phyloP scores from a whole-genome alignment of 2,888 invertebrate genomes.

The Urechis unicinctus region DNA sequence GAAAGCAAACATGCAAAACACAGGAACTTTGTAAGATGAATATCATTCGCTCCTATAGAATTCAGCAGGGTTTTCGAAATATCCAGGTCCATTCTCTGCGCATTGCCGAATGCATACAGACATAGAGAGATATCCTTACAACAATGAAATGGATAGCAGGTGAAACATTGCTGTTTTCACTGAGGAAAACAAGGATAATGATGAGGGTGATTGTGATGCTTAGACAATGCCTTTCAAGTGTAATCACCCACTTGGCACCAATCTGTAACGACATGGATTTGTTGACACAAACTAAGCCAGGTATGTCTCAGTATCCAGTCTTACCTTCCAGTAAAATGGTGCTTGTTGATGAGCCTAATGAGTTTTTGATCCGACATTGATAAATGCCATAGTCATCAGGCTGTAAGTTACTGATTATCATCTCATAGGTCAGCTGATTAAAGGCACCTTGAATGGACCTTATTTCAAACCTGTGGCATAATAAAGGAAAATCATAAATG shows the following conservation, averaged over 20 bases:
- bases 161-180: no score
- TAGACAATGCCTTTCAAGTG: no score
- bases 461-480: slow-evolving; percentile 11
- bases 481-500: not conserved
- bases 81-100: no score
- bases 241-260: no score
- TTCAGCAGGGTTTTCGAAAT: no score
- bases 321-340: slow-evolving; percentile 16
- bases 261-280: not conserved
- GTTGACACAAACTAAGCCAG: not conserved
- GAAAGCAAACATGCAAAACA: not conserved
- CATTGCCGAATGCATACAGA: no score
- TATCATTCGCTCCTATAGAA: no score
- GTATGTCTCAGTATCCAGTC: not conserved
- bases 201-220: no score
- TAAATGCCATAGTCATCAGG: slow-evolving; percentile 21
- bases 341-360: slow-evolving; percentile 3
- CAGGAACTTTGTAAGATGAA: no score
- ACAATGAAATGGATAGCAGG: no score
- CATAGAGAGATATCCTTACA: no score
- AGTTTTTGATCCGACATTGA: slow-evolving; percentile 19
- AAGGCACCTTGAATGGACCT: slow-evolving; percentile 20
- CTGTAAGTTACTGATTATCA: slow-evolving; percentile 19
- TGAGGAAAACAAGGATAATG: no score
- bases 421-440: slow-evolving; percentile 20